phyloP scores from a whole-genome alignment of 1,140 invertebrate species.

The Harpegnathos saltator region DNA sequence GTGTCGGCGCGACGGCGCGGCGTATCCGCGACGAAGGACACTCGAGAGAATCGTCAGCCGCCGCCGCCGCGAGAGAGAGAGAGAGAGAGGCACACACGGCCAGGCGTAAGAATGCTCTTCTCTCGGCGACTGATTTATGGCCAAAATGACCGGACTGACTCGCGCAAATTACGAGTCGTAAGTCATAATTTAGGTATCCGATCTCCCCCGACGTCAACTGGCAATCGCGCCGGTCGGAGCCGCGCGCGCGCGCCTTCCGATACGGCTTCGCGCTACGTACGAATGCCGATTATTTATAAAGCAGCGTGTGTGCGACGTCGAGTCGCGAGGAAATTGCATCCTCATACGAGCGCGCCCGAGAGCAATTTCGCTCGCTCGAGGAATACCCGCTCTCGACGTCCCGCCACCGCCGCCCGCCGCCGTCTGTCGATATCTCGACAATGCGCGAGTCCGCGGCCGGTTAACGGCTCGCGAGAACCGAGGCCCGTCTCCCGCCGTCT shows the following conservation, averaged over 20 bases:
- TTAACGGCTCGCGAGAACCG: conserved; percentile 10
- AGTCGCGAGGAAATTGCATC: conserved; percentile 61
- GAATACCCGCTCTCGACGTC: conserved; percentile 22
- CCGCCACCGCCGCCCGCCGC: no score
- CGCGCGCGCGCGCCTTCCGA: conserved; percentile 7
- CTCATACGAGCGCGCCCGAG: conserved; percentile 29
- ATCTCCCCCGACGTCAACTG: conserved; percentile 21
- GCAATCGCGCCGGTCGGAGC: conserved; percentile 24
- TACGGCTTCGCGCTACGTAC: neutral
- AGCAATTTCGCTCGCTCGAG: conserved; percentile 60
- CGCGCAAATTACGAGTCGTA: conserved; percentile 66
- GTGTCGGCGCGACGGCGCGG: conserved; percentile 21
- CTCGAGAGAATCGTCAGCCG: conserved; percentile 54
- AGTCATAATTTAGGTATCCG: conserved; percentile 63
- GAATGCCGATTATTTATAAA: conserved; percentile 54
- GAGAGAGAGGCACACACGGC: conserved; percentile 21
- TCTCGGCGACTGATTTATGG: conserved; percentile 55
- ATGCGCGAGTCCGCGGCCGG: neutral
- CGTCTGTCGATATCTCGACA: conserved; percentile 47
- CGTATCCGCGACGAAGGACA: conserved; percentile 35
- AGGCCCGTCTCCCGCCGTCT: neutral
- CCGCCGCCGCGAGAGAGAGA: conserved; percentile 17
- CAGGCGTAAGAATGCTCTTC: conserved; percentile 3
- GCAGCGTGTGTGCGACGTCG: conserved; percentile 27
- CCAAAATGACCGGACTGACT: conserved; percentile 43